Percentiles rank a stretch among this genome's conserved stretches.
Conservation (phyloP, 2,888 invertebrate genomes). For the Branchipolynoe longqiensis region DNA sequence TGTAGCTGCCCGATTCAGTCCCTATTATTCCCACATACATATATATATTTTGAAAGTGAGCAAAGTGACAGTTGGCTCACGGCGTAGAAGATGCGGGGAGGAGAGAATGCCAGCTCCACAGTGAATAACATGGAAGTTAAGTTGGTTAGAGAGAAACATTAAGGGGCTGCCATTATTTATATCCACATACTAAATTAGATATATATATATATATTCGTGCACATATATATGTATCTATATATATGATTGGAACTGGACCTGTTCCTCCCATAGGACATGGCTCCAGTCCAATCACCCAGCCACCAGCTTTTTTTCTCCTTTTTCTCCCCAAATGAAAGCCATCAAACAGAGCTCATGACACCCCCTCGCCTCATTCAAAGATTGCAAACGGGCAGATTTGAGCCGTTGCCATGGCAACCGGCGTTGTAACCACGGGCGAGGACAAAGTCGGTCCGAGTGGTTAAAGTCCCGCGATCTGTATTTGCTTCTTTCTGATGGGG, state of each 20-base stretch:
- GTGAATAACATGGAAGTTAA: no score
- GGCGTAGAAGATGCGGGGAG: no score
- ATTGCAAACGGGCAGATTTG: neutral
- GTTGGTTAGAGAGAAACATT: no score
- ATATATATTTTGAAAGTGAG: no score
- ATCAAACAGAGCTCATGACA: neutral
- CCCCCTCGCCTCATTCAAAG: neutral
- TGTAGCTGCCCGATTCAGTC: neutral
- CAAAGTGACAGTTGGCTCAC: no score
- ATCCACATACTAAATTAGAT: no score
- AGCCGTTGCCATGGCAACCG: slow-evolving; percentile 16
- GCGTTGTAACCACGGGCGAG: neutral
- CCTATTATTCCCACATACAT: neutral
- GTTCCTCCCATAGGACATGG: neutral
- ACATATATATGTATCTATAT: no score
- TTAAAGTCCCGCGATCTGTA: no score
- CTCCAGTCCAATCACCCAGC: neutral
- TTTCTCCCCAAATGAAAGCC: neutral
- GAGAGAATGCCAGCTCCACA: no score
- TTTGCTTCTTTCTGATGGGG: neutral
- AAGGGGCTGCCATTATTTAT: no score
- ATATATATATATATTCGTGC: no score
- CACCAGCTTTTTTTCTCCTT: neutral
- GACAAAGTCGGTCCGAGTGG: neutral
- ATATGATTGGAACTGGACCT: no score